A percentile compares a stretch with the other conserved stretches of the same genome.
Conservation (phyloP, 2,113 vertebrate species). For the Bubo blakistoni region DNA sequence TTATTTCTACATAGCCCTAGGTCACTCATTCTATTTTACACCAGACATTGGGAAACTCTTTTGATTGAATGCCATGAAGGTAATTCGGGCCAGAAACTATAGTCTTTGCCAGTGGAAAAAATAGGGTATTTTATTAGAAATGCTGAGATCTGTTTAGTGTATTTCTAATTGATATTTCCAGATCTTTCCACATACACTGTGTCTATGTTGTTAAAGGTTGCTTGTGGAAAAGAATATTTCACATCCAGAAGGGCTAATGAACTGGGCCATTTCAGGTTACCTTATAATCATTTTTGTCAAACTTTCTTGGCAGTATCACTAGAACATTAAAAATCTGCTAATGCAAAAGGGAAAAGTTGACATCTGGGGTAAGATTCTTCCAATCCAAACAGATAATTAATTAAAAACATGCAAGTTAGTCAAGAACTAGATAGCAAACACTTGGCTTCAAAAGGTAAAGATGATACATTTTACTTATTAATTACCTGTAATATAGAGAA, state of each 20-base stretch:
- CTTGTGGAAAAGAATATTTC: conserved; percentile 54
- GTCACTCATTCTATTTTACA: neutral
- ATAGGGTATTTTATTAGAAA: conserved; percentile 36
- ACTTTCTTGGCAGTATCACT: conserved; percentile 53
- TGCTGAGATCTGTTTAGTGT: conserved; percentile 13
- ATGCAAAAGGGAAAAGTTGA: conserved; percentile 48
- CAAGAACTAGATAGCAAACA: neutral
- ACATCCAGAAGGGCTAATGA: conserved; percentile 18
- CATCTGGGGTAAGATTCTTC: neutral
- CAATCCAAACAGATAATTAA: conserved; percentile 31
- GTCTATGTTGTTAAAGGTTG: conserved; percentile 23
- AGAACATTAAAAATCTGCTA: neutral
- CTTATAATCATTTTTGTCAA: conserved; percentile 49
- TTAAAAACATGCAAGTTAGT: neutral
- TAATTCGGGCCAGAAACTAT: conserved; percentile 7
- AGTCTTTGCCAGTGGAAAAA: conserved; percentile 40
- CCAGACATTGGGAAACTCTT: conserved; percentile 5
- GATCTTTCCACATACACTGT: conserved; percentile 32
- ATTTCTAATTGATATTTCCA: conserved; percentile 59
- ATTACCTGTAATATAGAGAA: neutral
- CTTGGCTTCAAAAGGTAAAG: neutral
- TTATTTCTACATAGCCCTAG: neutral
- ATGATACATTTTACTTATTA: neutral
- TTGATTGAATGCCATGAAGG: neutral
- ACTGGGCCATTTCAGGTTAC: conserved; percentile 46